Conservation (phyloP, 1,140 invertebrate species). For the Schlechtendalia chinensis region DNA sequence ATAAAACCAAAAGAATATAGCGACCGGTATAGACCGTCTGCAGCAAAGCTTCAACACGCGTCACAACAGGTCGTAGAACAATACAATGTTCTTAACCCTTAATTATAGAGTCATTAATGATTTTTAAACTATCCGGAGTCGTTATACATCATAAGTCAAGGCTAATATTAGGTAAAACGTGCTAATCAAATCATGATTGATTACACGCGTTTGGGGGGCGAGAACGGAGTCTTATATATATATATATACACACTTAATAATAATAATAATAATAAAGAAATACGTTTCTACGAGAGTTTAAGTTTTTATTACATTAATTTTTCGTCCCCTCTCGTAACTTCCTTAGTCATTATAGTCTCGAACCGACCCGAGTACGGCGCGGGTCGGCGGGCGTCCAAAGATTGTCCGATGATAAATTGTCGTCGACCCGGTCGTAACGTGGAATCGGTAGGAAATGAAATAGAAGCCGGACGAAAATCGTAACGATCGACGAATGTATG, state of each 20-base stretch:
- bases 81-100: conserved; percentile 34
- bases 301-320: conserved; percentile 33
- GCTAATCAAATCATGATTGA: conserved; percentile 37
- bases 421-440: background rate
- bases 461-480: background rate
- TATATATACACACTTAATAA: too few species aligned
- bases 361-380: background rate
- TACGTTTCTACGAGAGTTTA: conserved; percentile 14
- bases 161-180: conserved; percentile 44
- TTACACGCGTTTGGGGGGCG: background rate
- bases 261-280: conserved; percentile 25
- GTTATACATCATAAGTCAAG: conserved; percentile 23
- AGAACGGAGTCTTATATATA: background rate
- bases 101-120: conserved; percentile 35
- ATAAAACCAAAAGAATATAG: background rate
- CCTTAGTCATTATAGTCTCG: conserved; percentile 25
- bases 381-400: background rate
- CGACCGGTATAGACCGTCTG: background rate
- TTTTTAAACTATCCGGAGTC: conserved; percentile 45
- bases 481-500: too few species aligned
- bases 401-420: conserved; percentile 44
- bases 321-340: conserved; percentile 20
- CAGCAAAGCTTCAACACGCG: background rate
- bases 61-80: conserved; percentile 34
- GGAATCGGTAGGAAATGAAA: background rate